Percentiles rank a stretch among this genome's conserved stretches.
phyloP scores from a whole-genome alignment of 92 coral and sea anemone genomes.

The Parazoanthus darwini region DNA sequence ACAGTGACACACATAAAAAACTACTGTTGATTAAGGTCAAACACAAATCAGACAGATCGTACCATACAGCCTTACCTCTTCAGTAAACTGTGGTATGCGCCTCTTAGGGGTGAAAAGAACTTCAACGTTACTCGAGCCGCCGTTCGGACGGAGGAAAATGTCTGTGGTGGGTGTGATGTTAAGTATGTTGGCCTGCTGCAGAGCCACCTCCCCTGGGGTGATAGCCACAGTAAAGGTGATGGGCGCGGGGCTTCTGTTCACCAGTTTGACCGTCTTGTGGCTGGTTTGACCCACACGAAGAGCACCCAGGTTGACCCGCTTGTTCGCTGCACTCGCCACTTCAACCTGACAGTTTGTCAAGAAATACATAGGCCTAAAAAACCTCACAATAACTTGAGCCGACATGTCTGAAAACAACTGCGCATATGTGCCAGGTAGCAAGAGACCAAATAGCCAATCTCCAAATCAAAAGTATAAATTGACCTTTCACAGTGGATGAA shows the following conservation, averaged over 20 bases:
- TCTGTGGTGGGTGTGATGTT: constrained; percentile 82
- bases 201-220: constrained; percentile 83
- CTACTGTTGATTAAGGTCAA: background rate
- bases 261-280: constrained; percentile 81
- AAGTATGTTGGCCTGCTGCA: constrained; percentile 87
- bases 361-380: too few relatives aligned
- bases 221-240: constrained; percentile 88
- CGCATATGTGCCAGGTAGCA: too few relatives aligned
- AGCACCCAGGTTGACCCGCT: constrained; percentile 89
- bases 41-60: background rate
- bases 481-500: too few relatives aligned
- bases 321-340: constrained; percentile 83
- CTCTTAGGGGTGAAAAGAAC: constrained; percentile 83
- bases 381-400: too few relatives aligned
- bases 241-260: constrained; percentile 95
- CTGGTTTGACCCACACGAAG: constrained; percentile 85
- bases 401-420: too few relatives aligned
- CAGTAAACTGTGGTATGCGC: constrained; percentile 94
- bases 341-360: constrained; percentile 66
- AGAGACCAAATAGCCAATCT: too few relatives aligned
- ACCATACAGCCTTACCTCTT: constrained; percentile 67
- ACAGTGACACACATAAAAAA: background rate
- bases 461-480: too few relatives aligned
- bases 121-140: constrained; percentile 86
- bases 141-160: constrained; percentile 82